phyloP scores from a whole-genome alignment of 2,888 invertebrate genomes.

The Idaea dimidiata region DNA sequence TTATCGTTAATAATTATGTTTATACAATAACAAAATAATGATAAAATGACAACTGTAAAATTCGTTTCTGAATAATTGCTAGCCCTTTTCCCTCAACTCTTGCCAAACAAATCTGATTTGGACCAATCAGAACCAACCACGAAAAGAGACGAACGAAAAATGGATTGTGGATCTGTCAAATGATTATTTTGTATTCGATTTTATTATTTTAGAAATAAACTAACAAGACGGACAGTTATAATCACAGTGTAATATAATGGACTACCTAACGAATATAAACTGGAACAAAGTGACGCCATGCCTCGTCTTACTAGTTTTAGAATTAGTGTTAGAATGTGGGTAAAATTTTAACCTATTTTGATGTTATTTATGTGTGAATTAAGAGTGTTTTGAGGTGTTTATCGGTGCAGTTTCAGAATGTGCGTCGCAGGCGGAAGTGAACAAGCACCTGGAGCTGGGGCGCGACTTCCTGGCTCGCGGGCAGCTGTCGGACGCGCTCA shows the following conservation, averaged over 20 bases:
- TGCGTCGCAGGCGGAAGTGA: constrained; percentile 88
- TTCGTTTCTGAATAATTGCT: no score
- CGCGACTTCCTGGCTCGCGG: constrained; percentile 94
- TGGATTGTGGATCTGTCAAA: constrained; percentile 72
- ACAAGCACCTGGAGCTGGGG: constrained; percentile 96
- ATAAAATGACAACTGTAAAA: no score
- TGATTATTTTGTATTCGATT: constrained; percentile 62
- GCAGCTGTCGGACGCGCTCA: constrained; percentile 96
- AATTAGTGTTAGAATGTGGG: constrained; percentile 85
- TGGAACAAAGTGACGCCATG: constrained; percentile 85
- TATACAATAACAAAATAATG: no score
- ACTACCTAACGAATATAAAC: constrained; percentile 76
- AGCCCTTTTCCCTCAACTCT: neutral
- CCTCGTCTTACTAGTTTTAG: constrained; percentile 84
- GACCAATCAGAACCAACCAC: constrained; percentile 80
- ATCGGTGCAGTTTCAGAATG: constrained; percentile 84
- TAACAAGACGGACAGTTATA: constrained; percentile 47
- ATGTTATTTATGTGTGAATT: constrained; percentile 37
- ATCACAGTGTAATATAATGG: constrained; percentile 66
- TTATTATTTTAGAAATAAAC: constrained; percentile 50
- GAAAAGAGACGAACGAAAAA: constrained; percentile 76
- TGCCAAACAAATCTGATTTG: constrained; percentile 58
- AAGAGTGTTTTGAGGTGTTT: constrained; percentile 37
- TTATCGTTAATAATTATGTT: no score
- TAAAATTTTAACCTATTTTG: constrained; percentile 41